These are phyloP conservation scores for Olivierus martensii DNA, from an alignment of 1,140 invertebrate genomes.

Conservation along the genomic window DNA sequence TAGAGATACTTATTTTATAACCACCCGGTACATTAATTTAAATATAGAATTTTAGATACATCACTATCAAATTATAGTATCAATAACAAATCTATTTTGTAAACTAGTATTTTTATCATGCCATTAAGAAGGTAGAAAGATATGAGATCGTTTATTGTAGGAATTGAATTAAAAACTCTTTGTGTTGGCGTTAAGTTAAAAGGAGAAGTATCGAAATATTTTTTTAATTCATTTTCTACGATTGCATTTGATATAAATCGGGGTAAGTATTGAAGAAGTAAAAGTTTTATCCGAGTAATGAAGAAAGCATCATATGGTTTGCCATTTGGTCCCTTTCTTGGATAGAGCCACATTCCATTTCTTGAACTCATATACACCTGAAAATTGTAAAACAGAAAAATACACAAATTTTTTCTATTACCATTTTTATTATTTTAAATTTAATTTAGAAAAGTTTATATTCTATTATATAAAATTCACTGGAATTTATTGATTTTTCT, in stretches of 20 bases:
- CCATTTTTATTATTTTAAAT: no score
- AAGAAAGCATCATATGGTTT: slow-evolving; percentile 21
- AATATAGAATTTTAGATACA: no score
- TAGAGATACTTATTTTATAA: no score
- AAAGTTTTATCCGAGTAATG: slow-evolving; percentile 5
- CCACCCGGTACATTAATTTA: no score
- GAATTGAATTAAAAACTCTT: slow-evolving; percentile 31
- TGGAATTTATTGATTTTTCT: no score
- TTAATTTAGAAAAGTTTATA: no score
- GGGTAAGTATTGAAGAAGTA: slow-evolving; percentile 1
- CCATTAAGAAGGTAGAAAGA: slow-evolving; percentile 31
- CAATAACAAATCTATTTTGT: no score
- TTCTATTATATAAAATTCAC: no score
- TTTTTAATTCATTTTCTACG: slow-evolving; percentile 5
- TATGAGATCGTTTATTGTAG: slow-evolving; percentile 38
- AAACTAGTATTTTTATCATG: slow-evolving; percentile 29
- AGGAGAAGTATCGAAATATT: slow-evolving; percentile 32
- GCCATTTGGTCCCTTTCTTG: slow-evolving; percentile 25
- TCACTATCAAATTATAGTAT: no score
- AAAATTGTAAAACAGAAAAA: no score
- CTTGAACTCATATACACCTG: slow-evolving; percentile 36
- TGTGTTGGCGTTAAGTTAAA: slow-evolving; percentile 34
- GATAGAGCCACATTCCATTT: slow-evolving; percentile 34
- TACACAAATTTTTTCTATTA: no score
- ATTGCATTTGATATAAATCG: neutral